Evolutionary conservation across 2,113 vertebrate genomes (phyloP), one percentile per base, ranked within the genome.

Genomic region (Empidonax traillii): DNA sequence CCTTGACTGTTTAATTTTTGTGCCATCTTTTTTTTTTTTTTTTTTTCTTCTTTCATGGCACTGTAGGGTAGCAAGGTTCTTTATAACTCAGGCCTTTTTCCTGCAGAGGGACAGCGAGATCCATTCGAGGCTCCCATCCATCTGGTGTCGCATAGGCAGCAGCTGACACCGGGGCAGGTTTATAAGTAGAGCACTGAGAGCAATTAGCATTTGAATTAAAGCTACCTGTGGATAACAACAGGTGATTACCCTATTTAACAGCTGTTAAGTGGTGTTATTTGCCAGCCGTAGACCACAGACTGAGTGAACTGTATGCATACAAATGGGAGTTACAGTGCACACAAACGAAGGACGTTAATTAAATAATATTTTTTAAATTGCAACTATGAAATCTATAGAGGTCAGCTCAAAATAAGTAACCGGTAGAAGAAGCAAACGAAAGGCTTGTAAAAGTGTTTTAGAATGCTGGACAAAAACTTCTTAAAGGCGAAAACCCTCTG

Each of bases 191-290:
- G 90, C 89, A 44, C 85, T 91, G 96, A 97, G 94, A 97, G 85
- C 94, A 97, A 97, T 97, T 97, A 98, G 93, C 94, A 97, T 97
- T 88, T 96, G 96, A 98, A 96, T 98, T 95, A 97, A 97, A 95
- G 95, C 95, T 97, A 97, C 97, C 95, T 97, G 96, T 94, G 96
- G 97, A 90, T 97, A 96, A 97, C 95, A 96, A 96, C 97, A 97
- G 96, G 97, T 96, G 96, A 97, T 96, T 95, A 94, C 95, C 68
- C 96, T 96, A 89, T 96, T 97, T 97, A 98, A 96, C 96, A 97
- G 96, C 97, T 98, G 97, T 72, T 97, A 97, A 98, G 92, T 96
- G 86, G 92, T 97, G 94, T 94, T 97, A 92, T 90, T 97, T 97
- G 83, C 96, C 88, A 96, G 81, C 73, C 58, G 76, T 11, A 91